These are phyloP conservation scores for Ptychadena robeensis DNA, from an alignment of 2,797 vertebrate species.

Conservation along the genomic window DNA sequence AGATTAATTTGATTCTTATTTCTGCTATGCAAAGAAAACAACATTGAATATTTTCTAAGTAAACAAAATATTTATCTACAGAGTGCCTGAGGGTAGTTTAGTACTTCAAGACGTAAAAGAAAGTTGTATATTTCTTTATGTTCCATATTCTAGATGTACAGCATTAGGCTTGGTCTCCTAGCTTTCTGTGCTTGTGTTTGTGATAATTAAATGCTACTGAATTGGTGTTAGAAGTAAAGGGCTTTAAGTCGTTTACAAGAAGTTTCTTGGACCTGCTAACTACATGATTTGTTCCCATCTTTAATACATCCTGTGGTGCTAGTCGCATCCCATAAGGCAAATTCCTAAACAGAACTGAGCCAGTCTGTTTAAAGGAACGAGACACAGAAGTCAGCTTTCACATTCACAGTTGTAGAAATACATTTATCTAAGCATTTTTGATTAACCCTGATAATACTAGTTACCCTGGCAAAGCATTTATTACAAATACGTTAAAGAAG, in stretches of 20 bases:
- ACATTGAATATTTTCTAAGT: conserved; percentile 19
- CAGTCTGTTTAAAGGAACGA: conserved; percentile 23
- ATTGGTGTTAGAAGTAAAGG: conserved; percentile 19
- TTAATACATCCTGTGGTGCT: conserved; percentile 37
- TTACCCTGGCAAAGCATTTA: too few relatives aligned
- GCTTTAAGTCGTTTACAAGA: conserved; percentile 14
- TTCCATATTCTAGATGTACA: conserved; percentile 28
- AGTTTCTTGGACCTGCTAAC: conserved; percentile 41
- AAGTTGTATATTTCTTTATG: conserved; percentile 30
- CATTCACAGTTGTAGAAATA: conserved; percentile 12
- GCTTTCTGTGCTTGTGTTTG: conserved; percentile 21
- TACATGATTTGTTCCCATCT: conserved; percentile 47
- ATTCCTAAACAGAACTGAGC: conserved; percentile 17
- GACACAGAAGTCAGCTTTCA: conserved; percentile 12
- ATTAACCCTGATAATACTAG: background rate
- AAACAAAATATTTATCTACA: conserved; percentile 28
- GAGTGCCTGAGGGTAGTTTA: conserved; percentile 13
- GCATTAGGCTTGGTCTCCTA: conserved; percentile 9
- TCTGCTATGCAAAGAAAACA: conserved; percentile 6
- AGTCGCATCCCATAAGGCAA: conserved; percentile 1
- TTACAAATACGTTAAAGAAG: too few relatives aligned
- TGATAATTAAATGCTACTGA: conserved; percentile 43
- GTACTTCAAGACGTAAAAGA: conserved; percentile 14
- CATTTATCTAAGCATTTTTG: background rate
- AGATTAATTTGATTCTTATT: conserved; percentile 18